phyloP scores from a whole-genome alignment of 2,113 vertebrate species.

The Melospiza melodia region DNA sequence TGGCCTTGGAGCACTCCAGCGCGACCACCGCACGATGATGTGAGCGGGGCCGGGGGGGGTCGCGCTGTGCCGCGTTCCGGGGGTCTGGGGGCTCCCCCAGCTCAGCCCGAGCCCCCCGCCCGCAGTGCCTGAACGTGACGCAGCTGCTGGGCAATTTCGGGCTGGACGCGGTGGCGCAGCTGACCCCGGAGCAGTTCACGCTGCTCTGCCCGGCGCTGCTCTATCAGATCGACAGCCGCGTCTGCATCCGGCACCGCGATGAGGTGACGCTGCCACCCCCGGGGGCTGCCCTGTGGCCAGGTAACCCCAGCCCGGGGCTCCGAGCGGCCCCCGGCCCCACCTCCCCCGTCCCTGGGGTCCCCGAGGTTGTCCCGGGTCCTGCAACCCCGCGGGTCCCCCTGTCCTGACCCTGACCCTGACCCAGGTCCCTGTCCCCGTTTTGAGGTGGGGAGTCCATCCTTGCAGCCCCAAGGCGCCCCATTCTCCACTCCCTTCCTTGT shows the following conservation, averaged over 20 bases:
- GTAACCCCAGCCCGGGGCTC: neutral
- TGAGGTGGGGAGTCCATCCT: neutral
- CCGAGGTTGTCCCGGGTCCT: too few relatives aligned
- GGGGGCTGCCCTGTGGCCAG: conserved; percentile 50
- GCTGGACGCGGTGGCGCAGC: conserved; percentile 68
- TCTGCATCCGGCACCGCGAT: conserved; percentile 79
- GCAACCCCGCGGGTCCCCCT: too few relatives aligned
- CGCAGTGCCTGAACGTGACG: conserved; percentile 82
- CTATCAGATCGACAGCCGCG: conserved; percentile 86
- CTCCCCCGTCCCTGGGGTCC: neutral
- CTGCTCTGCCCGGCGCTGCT: conserved; percentile 85
- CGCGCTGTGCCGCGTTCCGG: too few relatives aligned
- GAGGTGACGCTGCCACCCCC: neutral
- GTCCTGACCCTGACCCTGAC: too few relatives aligned
- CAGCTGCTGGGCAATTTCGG: conserved; percentile 85
- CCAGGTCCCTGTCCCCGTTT: too few relatives aligned
- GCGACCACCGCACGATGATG: conserved; percentile 81
- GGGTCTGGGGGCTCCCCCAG: too few relatives aligned
- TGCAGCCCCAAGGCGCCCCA: fast-evolving
- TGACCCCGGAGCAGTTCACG: conserved; percentile 82
- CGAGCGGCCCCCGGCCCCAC: neutral
- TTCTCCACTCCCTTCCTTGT: too few relatives aligned
- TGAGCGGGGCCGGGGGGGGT: conserved; percentile 49
- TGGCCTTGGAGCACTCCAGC: conserved; percentile 72
- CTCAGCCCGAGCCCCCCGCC: neutral